These are phyloP conservation scores for Plebejus argus DNA, from an alignment of 2,888 invertebrate species.

Conservation along the genomic window DNA sequence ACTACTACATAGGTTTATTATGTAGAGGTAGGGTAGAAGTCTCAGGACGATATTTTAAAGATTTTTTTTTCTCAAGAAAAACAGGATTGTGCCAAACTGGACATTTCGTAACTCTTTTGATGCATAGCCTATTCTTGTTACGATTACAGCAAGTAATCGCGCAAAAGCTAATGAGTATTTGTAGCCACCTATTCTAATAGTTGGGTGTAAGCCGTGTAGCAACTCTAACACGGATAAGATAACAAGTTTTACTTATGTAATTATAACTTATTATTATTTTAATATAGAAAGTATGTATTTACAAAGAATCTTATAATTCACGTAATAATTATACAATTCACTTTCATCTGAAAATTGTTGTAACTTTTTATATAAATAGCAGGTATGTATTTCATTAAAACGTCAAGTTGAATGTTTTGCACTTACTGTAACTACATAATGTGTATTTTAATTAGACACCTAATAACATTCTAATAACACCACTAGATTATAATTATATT, in stretches of 20 bases:
- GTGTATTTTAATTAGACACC: background rate
- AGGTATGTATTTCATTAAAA: background rate
- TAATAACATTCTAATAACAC: background rate
- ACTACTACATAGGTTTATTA: too few relatives aligned
- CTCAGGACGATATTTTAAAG: background rate
- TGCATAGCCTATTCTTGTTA: background rate
- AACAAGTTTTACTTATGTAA: background rate
- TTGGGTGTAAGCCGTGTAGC: background rate
- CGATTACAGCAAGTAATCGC: background rate
- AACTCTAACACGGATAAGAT: background rate
- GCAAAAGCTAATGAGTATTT: too few relatives aligned
- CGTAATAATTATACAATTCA: constrained; percentile 7
- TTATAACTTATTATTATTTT: background rate
- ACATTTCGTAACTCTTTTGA: background rate
- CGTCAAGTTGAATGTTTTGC: background rate
- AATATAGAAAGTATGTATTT: background rate
- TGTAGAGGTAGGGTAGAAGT: background rate
- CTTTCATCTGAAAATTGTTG: constrained; percentile 24
- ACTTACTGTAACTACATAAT: background rate
- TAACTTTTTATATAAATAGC: background rate
- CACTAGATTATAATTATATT: background rate
- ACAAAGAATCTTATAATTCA: constrained; percentile 17
- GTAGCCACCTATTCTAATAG: background rate
- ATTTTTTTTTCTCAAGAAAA: background rate
- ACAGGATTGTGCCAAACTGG: background rate